phyloP scores from a whole-genome alignment of 2,888 invertebrate species.

The Rotaria magnacalcarata region DNA sequence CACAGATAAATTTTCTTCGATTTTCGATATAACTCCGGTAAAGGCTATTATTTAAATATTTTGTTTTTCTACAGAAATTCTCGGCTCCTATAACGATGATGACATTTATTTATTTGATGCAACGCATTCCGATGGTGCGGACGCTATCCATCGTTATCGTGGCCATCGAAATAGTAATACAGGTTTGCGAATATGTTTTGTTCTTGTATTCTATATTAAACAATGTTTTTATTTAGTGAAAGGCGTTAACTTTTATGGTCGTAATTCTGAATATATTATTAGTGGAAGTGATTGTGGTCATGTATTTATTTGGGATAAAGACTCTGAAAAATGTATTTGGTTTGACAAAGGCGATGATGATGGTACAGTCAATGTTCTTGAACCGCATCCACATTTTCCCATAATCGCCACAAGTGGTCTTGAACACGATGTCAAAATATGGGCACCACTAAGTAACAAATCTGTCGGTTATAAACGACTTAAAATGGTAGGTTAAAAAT shows the following conservation, averaged over 20 bases:
- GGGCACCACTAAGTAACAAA: conserved; percentile 23
- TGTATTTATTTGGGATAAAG: conserved; percentile 79
- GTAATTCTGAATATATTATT: conserved; percentile 79
- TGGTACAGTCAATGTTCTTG: conserved; percentile 71
- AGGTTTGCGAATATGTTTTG: conserved; percentile 52
- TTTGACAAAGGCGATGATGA: conserved; percentile 75
- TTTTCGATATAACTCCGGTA: no score
- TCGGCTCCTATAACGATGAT: conserved; percentile 88
- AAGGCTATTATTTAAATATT: no score
- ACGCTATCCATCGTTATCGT: conserved; percentile 63
- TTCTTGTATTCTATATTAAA: conserved; percentile 58
- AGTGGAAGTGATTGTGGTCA: conserved; percentile 90
- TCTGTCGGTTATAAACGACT: neutral
- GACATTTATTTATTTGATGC: conserved; percentile 81
- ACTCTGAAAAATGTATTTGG: conserved; percentile 80
- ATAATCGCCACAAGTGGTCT: conserved; percentile 79
- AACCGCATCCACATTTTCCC: conserved; percentile 80
- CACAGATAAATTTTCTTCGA: no score
- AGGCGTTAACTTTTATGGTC: conserved; percentile 87
- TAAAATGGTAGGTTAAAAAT: neutral
- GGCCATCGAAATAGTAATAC: conserved; percentile 67
- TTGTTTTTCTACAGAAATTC: conserved; percentile 65
- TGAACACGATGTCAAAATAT: conserved; percentile 36
- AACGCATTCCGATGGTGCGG: conserved; percentile 62
- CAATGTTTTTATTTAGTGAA: conserved; percentile 65